A percentile compares a stretch with the other conserved stretches of the same genome.
Evolutionary conservation across 2,888 invertebrate species (phyloP).

Genomic region (Scaptomyza cyrtandrae): DNA sequence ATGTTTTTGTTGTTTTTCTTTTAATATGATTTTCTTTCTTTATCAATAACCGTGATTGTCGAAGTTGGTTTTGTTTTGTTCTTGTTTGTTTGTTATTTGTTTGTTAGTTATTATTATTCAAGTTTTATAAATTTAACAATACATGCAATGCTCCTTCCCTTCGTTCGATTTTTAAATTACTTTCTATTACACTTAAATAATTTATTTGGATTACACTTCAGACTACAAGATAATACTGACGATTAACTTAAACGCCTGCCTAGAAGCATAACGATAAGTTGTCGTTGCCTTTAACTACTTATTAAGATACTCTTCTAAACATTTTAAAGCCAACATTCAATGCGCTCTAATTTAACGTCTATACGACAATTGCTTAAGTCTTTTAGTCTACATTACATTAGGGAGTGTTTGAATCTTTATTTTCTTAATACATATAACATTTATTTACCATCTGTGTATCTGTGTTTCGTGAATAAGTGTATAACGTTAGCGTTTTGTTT

Average conservation of each 20-base stretch:
- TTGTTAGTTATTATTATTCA: constrained; percentile 9
- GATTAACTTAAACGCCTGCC: constrained; percentile 37
- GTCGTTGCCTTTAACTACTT: constrained; percentile 40
- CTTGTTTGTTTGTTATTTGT: no score
- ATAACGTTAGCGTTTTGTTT: constrained; percentile 13
- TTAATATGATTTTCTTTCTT: constrained; percentile 45
- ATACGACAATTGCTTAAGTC: constrained; percentile 84
- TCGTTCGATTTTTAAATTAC: constrained; percentile 19
- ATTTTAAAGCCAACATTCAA: constrained; percentile 82
- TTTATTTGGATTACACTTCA: constrained; percentile 48
- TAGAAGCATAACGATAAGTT: constrained; percentile 26
- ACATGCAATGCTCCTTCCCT: constrained; percentile 17
- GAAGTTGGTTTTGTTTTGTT: constrained; percentile 61
- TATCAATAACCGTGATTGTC: constrained; percentile 72
- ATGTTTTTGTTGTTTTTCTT: neutral
- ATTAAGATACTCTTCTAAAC: constrained; percentile 51
- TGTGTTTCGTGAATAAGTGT: constrained; percentile 8
- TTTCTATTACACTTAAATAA: constrained; percentile 13
- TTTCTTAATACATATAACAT: constrained; percentile 44
- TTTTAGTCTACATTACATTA: constrained; percentile 80
- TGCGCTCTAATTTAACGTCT: constrained; percentile 83
- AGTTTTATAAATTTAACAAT: constrained; percentile 25
- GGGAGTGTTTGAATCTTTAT: constrained; percentile 16
- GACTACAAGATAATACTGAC: constrained; percentile 60
- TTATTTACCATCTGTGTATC: constrained; percentile 37